Base-by-base conservation (phyloP, 2,113 vertebrate species). In the Bombycilla garrulus region DNA sequence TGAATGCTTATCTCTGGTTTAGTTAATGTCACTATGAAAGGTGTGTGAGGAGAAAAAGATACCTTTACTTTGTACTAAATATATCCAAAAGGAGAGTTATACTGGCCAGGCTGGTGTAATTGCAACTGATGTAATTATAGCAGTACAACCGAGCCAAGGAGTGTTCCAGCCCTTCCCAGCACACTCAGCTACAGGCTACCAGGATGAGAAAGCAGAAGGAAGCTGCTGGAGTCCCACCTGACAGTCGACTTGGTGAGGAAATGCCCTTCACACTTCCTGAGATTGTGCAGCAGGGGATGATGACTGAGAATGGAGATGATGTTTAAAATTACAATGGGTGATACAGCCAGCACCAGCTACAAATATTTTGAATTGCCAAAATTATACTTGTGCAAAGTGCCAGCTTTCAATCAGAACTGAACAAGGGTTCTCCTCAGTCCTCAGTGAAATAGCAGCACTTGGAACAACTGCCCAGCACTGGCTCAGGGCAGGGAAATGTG, bases 1-100 rank as follows among this genome's bases (percentile, higher is more conserved):
- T 15, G 62, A 65, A 36, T n/a, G 61, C 61, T 92, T 95, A 78
- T 74, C 88, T 91, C 82, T 38, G 80, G 86, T 86, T 93, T 92
- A 92, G 35, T 25, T 88, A 56, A 80, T 62, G 67, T 73, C 58
- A 88, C 67, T 80, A 47, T 73, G 53, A 82, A 87, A 94, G 50
- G 9, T 90, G 53, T 66, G 54, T 45, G 70, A 91, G 50, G 28
- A 90, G 47, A 81, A 95, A 80, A 92, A 77, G 23, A 23, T 62
- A 48, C 62, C 35, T 89, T 82, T 79, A 35, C 72, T 71, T 69
- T 15, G 44, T 58, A 28, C 54, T 74, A 90, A 81, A 77, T 77
- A 54, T 70, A 91, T 51, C 51, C 35, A 77, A 61, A 91, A 38
- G 62, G 61, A 50, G 78, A 91, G 57, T 53, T 79, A 38, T 20